Evolutionary conservation across 1,140 invertebrate species (phyloP).

Genomic region (Mactra quadrangularis): DNA sequence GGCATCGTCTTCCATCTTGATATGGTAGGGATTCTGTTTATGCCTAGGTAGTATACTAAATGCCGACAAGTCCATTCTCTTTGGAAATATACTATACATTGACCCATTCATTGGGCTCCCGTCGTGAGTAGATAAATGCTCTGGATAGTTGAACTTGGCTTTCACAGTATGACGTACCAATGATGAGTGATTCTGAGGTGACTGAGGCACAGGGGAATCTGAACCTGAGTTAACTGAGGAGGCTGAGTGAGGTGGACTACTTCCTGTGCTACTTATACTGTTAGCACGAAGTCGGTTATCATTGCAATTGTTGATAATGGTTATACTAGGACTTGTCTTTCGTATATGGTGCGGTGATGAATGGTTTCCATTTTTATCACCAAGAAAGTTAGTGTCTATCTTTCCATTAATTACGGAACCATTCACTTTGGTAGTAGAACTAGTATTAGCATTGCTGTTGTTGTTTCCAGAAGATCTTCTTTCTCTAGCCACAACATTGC

Average conservation of each 20-base stretch:
- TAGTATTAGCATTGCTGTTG: constrained; percentile 77
- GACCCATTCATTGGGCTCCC: constrained; percentile 79
- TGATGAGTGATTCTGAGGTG: constrained; percentile 61
- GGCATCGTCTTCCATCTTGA: constrained; percentile 97
- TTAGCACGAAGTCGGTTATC: constrained; percentile 87
- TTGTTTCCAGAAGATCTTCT: constrained; percentile 58
- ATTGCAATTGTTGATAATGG: constrained; percentile 66
- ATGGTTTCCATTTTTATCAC: constrained; percentile 20
- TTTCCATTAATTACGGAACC: neutral
- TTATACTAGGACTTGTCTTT: constrained; percentile 54
- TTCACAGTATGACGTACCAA: constrained; percentile 84
- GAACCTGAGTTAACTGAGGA: constrained; percentile 72
- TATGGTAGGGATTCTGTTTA: constrained; percentile 95
- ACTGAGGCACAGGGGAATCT: constrained; percentile 71
- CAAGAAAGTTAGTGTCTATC: constrained; percentile 19
- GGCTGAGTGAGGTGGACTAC: constrained; percentile 77
- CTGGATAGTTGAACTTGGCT: constrained; percentile 91
- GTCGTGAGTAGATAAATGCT: constrained; percentile 88
- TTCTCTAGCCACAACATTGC: constrained; percentile 66
- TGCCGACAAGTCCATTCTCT: constrained; percentile 95
- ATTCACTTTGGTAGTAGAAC: constrained; percentile 9
- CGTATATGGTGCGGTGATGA: constrained; percentile 40
- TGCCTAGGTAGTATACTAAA: constrained; percentile 96
- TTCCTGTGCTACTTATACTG: constrained; percentile 87
- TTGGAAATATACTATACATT: constrained; percentile 82